phyloP scores from a whole-genome alignment of 2,797 vertebrate species.

The Gymnothorax javanicus region DNA sequence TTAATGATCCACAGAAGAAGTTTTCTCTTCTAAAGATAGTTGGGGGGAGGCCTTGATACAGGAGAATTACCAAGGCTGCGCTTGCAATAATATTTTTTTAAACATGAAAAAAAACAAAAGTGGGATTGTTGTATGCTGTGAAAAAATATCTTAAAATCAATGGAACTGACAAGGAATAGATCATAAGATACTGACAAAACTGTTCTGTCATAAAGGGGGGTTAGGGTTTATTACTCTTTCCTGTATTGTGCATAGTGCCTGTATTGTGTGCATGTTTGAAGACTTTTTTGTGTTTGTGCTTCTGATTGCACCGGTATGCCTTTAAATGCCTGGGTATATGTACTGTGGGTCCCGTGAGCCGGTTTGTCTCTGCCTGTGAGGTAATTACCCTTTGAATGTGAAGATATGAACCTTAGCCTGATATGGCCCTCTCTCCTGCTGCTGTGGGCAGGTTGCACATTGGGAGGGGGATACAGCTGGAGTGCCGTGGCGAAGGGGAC shows the following conservation, averaged over 20 bases:
- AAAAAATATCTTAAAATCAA: background rate
- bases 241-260: too few species aligned
- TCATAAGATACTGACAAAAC: background rate
- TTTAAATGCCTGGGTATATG: background rate
- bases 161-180: background rate
- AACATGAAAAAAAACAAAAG: background rate
- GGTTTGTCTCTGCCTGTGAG: background rate
- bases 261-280: background rate
- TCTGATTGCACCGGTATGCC: background rate
- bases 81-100: background rate
- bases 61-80: background rate
- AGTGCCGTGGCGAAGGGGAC: constrained; percentile 75
- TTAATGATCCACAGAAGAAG: background rate
- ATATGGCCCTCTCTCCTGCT: background rate
- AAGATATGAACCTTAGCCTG: background rate
- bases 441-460: constrained; percentile 70
- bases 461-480: constrained; percentile 74
- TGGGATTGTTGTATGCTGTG: background rate
- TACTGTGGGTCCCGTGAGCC: background rate
- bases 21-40: background rate
- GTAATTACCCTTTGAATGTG: background rate
- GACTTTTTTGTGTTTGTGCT: background rate
- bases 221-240: too few species aligned
- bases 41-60: background rate
- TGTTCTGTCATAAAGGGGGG: background rate